Base-by-base conservation (phyloP, 2,113 vertebrate genomes). In the Indicator maculatus region DNA sequence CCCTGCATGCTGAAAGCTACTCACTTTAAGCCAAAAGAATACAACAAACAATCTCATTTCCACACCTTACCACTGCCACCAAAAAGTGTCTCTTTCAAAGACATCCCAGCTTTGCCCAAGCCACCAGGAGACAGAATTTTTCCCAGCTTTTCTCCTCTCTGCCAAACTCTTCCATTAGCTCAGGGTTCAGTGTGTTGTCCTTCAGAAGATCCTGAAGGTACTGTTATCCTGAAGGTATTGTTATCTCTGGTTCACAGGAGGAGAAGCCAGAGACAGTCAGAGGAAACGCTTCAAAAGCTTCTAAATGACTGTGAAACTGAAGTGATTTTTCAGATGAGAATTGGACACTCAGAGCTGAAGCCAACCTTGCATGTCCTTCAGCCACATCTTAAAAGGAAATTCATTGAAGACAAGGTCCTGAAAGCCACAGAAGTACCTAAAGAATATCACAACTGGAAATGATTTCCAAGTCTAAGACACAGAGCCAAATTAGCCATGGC, bases 271-370 rank as follows among this genome's bases (percentile, higher is more conserved):
- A 86, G 53, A 70, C 7, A 86, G 33, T 52, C 83, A 74, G 59
- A 83, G 12, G 16, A 41, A 9, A 67, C 52, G 27, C 6, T 83
- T 81, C 69, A 90, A 67, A 81, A 88, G 53, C 77, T 83, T 83
- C 45, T 13, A 88, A 83, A 78, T 58, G 10, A 86, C 65, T 81
- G 90, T 60, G 69, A 93, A 92, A 77, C 86, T 47, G 73, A 83
- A 92, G 47, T 39, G 33, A 86, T 78, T 96, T 96, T 90, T 90
- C 72, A 75, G 60, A 73, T 81, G 76, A 90, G 52, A 86, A 88
- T 11, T 75, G 72, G 52, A 71, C 10, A 10, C 38, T 86, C 31
- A 47, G 61, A 88, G 53, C 61, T 75, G 41, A 59, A 93, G 69
- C 47, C 75, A 92, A 64, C 80, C 65, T 81, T 86, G 65, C 47